phyloP scores from a whole-genome alignment of 2,113 vertebrate genomes.

The Tragelaphus strepsiceros region DNA sequence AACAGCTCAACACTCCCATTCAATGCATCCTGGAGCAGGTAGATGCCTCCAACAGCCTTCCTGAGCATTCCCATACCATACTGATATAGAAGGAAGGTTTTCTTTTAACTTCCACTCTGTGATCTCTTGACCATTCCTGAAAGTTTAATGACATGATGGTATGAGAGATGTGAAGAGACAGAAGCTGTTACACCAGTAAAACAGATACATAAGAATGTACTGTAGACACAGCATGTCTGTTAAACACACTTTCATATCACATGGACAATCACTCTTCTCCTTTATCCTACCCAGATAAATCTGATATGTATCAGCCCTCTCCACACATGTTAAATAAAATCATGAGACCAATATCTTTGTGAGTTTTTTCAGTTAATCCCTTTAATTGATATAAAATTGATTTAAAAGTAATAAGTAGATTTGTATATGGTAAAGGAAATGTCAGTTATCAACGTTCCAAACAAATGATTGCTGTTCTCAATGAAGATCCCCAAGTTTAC shows the following conservation, averaged over 20 bases:
- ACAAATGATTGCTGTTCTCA: neutral
- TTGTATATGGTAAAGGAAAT: neutral
- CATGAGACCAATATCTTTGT: neutral
- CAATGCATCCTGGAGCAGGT: too few relatives aligned
- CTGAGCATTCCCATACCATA: neutral
- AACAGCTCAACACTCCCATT: rapidly evolving
- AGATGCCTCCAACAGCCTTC: neutral
- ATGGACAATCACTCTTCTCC: neutral
- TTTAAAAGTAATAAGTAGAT: neutral
- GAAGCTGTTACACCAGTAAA: neutral
- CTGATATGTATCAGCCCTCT: neutral
- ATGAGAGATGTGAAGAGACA: neutral
- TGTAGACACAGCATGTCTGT: rapidly evolving
- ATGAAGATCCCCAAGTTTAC: neutral
- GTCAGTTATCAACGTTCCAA: neutral
- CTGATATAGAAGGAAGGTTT: neutral
- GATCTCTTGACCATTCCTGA: neutral
- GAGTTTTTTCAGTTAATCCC: neutral
- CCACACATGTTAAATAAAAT: neutral
- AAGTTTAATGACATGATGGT: neutral
- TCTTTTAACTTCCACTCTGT: neutral
- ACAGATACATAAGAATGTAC: neutral
- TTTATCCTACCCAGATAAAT: neutral
- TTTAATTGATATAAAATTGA: neutral
- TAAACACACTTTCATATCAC: too few relatives aligned